phyloP scores from a whole-genome alignment of 1,140 invertebrate genomes.

The Bombyx mandarina region DNA sequence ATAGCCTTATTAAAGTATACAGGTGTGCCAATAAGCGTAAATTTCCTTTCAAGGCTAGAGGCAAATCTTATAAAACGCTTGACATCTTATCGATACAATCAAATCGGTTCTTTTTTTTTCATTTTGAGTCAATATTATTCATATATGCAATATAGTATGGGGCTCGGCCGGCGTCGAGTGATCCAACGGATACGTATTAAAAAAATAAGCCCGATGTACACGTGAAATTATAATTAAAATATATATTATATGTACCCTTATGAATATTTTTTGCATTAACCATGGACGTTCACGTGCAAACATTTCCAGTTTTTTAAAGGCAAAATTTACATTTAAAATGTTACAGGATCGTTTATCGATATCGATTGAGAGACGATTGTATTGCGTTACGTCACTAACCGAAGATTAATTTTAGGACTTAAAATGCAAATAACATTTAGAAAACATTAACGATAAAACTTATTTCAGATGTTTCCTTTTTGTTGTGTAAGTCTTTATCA shows the following conservation, averaged over 20 bases:
- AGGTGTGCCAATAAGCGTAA: neutral
- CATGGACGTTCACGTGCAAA: constrained; percentile 21
- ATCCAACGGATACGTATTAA: constrained; percentile 4
- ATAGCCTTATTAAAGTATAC: too few relatives aligned
- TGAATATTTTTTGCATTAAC: constrained; percentile 49
- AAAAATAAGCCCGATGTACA: constrained; percentile 11
- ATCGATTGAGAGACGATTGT: constrained; percentile 8
- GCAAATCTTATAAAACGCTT: constrained; percentile 3
- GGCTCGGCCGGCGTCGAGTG: constrained; percentile 7
- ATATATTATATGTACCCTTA: constrained; percentile 20
- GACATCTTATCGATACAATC: constrained; percentile 19
- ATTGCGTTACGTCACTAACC: constrained; percentile 7
- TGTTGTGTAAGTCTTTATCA: too few relatives aligned
- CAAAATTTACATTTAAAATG: constrained; percentile 40
- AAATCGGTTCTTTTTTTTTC: constrained; percentile 11
- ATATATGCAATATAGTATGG: constrained; percentile 14
- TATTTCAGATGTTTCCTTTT: too few relatives aligned
- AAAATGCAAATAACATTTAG: too few relatives aligned
- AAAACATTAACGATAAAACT: too few relatives aligned
- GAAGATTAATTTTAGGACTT: too few relatives aligned
- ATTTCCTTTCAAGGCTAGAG: too few relatives aligned
- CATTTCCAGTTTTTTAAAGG: constrained; percentile 36
- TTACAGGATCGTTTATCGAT: constrained; percentile 20
- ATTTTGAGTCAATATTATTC: constrained; percentile 17
- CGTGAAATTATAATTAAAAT: constrained; percentile 47